Evolutionary conservation across 2,797 vertebrate species (phyloP), one percentile per base, ranked within the genome.

Genomic region (Carapus acus): DNA sequence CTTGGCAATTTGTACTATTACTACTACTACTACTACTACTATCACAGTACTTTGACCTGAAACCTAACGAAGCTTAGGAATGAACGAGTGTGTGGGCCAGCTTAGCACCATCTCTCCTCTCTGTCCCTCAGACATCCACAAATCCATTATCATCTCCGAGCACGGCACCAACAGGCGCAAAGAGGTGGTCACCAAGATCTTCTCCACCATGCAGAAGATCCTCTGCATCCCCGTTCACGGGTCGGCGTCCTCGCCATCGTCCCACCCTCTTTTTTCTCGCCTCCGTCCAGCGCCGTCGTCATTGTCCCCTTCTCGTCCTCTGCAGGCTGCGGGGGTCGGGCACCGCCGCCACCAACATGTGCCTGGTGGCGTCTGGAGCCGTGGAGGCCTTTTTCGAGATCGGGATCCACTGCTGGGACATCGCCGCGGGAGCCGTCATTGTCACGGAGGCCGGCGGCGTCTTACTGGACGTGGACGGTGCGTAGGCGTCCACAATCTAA

Each of bases 381-480:
- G 91, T 91, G 2, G 94, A 99, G 71, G 93, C 93, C 1, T 98
- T 97, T 77, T 97, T 94, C 1, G 94, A 98, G 71, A 93, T 98
- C 64, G 94, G 96, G 1, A 93, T 97, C 79, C 94, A 99, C 81
- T 97, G 94, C 79, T 99, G 96, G 94, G 94, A 99, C 64, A 85
- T 98, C 42, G 93, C 96, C 0, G 96, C 94, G 1, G 93, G 90
- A 14, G 92, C 91, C 1, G 80, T 98, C 27, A 93, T 98, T 1
- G 86, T 98, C 55, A 86, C 77, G 2, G 96, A 99, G 78, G 94
- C 96, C 0, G 96, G 96, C 0, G 96, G 94, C 13, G 66, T 96
- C 0, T 80, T 98, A 2, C 73, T 92, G 66, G 94, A 97, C 47
- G 85, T 90, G 1, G 83, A 91, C 41, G 96, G 96, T 97, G 50